Evolutionary conservation across 2,888 invertebrate genomes (phyloP).

Genomic region (Philereme vetulata): DNA sequence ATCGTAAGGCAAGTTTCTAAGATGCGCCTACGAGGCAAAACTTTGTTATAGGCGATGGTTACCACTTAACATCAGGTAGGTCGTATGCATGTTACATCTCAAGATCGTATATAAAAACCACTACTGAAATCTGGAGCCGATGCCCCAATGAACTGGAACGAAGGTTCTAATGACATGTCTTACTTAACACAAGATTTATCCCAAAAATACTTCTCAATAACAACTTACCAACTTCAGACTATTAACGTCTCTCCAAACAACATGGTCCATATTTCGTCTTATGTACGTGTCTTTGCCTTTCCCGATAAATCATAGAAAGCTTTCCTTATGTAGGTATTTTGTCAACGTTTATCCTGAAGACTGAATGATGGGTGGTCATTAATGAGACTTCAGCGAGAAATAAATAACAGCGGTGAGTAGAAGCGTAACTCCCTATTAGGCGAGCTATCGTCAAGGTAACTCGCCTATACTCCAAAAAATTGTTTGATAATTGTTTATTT

Average conservation of each 20-base stretch:
- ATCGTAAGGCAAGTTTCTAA: no score
- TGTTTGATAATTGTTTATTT: no score
- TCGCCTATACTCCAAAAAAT: no score
- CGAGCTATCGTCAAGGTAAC: no score
- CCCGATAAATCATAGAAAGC: conserved; percentile 67
- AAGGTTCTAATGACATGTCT: neutral
- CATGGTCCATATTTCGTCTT: conserved; percentile 20
- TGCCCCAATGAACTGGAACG: neutral
- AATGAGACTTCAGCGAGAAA: conserved; percentile 31
- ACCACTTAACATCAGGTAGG: no score
- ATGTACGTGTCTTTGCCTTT: conserved; percentile 11
- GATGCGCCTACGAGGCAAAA: no score
- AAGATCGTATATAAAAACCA: no score
- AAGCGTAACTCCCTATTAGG: conserved; percentile 12
- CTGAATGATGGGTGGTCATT: conserved; percentile 72
- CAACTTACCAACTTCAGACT: conserved; percentile 18
- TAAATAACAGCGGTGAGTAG: neutral
- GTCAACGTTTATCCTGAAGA: conserved; percentile 71
- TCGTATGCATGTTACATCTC: no score
- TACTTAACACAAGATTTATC: conserved; percentile 14
- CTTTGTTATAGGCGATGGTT: no score
- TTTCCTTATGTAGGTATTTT: conserved; percentile 63
- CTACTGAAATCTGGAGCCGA: neutral
- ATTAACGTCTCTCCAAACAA: conserved; percentile 16
- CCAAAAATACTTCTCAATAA: conserved; percentile 8